Evolutionary conservation across 1,140 invertebrate species (phyloP).

Genomic region (Leptopilina boulardi): DNA sequence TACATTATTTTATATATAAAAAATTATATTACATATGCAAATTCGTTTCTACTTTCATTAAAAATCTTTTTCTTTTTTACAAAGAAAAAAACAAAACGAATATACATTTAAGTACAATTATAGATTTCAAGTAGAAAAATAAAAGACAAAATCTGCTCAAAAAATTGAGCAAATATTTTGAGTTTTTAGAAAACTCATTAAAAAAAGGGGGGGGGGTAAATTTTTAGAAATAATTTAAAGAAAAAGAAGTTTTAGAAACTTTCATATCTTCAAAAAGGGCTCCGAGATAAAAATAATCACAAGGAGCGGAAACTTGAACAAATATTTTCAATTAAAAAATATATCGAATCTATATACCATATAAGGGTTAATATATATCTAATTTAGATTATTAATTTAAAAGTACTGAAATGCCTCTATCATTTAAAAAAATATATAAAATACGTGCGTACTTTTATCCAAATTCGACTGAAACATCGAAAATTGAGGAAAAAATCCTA

Average conservation of each 20-base stretch:
- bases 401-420: conserved; percentile 17
- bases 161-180: too few relatives aligned
- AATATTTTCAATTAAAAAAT: conserved; percentile 2
- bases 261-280: background rate
- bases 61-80: background rate
- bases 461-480: background rate
- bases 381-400: background rate
- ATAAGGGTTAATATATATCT: background rate
- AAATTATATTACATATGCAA: background rate
- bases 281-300: background rate
- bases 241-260: too few relatives aligned
- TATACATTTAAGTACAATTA: background rate
- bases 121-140: too few relatives aligned
- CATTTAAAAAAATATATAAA: background rate
- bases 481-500: background rate
- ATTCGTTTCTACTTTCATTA: background rate
- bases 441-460: background rate
- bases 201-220: too few relatives aligned
- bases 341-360: background rate
- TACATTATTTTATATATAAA: background rate
- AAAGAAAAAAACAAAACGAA: background rate
- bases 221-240: too few relatives aligned
- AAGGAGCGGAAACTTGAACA: conserved; percentile 7
- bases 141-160: background rate
- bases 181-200: too few relatives aligned